A percentile compares a stretch with the other conserved stretches of the same genome.
Conservation (phyloP, 30 jellyfish, hydroid and myxozoan species). For the Mastigias papua region DNA sequence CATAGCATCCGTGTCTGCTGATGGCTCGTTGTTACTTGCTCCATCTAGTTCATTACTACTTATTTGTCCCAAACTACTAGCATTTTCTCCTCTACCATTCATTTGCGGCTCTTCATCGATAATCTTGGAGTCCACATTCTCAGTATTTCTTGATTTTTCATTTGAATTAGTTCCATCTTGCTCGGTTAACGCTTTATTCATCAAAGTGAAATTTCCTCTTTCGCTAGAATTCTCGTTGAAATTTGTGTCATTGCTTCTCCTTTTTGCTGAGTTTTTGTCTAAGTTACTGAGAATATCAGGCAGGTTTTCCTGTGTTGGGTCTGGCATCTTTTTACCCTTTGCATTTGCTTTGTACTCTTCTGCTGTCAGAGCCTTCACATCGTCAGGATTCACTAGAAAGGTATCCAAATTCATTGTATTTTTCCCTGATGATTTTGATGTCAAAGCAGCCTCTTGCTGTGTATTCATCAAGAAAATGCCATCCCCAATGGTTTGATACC, state of each 20-base stretch:
- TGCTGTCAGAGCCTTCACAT: background rate
- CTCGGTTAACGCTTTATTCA: background rate
- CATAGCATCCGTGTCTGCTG: constrained; percentile 71
- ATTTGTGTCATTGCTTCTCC: background rate
- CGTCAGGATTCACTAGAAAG: background rate
- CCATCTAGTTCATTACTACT: background rate
- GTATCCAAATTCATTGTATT: constrained; percentile 22
- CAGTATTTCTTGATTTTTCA: background rate
- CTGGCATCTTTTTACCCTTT: constrained; percentile 3
- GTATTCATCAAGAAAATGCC: constrained; percentile 83
- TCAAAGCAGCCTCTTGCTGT: constrained; percentile 56
- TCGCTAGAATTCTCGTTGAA: constrained; percentile 14
- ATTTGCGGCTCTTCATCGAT: background rate
- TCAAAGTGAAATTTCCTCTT: background rate
- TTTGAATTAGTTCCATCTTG: background rate
- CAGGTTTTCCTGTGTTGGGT: constrained; percentile 37
- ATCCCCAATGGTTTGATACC: constrained; percentile 92
- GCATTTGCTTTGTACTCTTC: background rate
- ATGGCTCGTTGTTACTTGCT: constrained; percentile 24
- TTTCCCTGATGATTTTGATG: constrained; percentile 26
- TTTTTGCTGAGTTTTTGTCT: constrained; percentile 16
- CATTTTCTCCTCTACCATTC: background rate
- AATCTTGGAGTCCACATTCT: background rate
- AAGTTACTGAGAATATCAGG: constrained; percentile 52
- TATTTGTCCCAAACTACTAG: background rate